phyloP scores from a whole-genome alignment of 1,140 invertebrate genomes.

The Phenacoccus solenopsis region DNA sequence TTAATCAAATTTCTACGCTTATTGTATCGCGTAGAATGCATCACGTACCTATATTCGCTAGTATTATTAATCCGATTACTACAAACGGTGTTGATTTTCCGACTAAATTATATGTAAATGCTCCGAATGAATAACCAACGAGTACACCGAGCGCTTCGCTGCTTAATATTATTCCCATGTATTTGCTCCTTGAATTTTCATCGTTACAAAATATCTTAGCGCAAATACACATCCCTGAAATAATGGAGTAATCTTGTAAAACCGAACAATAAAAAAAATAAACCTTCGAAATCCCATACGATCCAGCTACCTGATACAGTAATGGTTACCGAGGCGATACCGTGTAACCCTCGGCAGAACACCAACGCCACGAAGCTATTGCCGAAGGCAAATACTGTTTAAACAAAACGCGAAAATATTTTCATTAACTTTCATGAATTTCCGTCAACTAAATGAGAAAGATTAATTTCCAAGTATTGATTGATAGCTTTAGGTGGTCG shows the following conservation, averaged over 20 bases:
- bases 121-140: constrained; percentile 64
- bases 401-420: constrained; percentile 22
- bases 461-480: neutral
- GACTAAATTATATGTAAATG: constrained; percentile 57
- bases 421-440: neutral
- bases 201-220: constrained; percentile 38
- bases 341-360: constrained; percentile 69
- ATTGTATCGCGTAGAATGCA: neutral
- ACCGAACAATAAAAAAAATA: neutral
- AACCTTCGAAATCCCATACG: neutral
- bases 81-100: constrained; percentile 61
- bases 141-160: constrained; percentile 65
- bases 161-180: constrained; percentile 67
- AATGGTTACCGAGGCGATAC: constrained; percentile 70
- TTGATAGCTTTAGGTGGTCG: too few relatives aligned
- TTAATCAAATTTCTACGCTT: neutral
- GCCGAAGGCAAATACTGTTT: constrained; percentile 68
- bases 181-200: constrained; percentile 38
- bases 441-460: too few relatives aligned
- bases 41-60: constrained; percentile 41
- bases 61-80: constrained; percentile 47
- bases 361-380: constrained; percentile 59
- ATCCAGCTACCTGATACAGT: constrained; percentile 50
- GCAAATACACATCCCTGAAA: constrained; percentile 39
- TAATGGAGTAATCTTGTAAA: neutral